Evolutionary conservation across 1,140 invertebrate genomes (phyloP).

Genomic region (Brachionus rubens): DNA sequence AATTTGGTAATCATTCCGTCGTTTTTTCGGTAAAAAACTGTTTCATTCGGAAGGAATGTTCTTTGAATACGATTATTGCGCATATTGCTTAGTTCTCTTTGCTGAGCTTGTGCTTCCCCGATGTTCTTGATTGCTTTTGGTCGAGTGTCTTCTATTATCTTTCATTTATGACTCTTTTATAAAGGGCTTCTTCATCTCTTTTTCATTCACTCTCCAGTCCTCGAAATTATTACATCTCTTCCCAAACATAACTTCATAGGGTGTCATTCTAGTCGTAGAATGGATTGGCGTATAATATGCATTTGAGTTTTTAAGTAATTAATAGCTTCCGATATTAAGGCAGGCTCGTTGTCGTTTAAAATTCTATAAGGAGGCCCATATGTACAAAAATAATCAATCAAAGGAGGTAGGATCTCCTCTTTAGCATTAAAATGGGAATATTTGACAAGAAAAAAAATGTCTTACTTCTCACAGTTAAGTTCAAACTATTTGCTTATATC

Average conservation of each 20-base stretch:
- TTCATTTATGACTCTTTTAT: constrained; percentile 3
- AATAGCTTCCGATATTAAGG: constrained; percentile 18
- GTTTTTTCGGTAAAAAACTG: neutral
- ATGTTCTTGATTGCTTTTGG: constrained; percentile 5
- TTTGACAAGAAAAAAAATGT: too few relatives aligned
- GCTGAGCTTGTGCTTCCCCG: neutral
- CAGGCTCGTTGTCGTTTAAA: neutral
- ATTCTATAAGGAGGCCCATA: constrained; percentile 17
- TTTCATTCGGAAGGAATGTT: neutral
- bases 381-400: constrained; percentile 7
- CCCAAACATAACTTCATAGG: constrained; percentile 5
- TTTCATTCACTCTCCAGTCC: neutral
- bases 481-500: too few relatives aligned
- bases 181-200: neutral
- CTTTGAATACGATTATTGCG: neutral
- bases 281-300: neutral
- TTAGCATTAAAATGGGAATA: too few relatives aligned
- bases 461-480: too few relatives aligned
- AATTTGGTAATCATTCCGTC: constrained; percentile 26
- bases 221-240: constrained; percentile 20
- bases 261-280: constrained; percentile 3
- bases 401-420: neutral
- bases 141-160: neutral
- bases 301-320: constrained; percentile 23
- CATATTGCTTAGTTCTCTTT: neutral